These are phyloP conservation scores for Epizoanthus rinbou DNA, from an alignment of 92 coral and sea anemone genomes.

Conservation along the genomic window DNA sequence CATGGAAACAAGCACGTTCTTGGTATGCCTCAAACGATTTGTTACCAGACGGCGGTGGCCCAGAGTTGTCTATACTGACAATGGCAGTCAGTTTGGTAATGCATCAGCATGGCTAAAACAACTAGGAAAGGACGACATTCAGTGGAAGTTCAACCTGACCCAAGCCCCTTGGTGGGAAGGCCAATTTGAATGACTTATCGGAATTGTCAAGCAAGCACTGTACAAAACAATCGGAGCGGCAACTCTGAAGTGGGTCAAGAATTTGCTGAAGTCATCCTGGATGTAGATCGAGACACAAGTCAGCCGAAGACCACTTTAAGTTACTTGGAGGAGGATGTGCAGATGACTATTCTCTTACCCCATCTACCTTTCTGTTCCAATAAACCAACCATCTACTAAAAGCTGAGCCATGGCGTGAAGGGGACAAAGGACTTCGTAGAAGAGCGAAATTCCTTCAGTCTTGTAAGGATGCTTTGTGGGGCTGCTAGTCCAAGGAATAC, in stretches of 20 bases:
- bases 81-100: too few relatives aligned
- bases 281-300: background rate
- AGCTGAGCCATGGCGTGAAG: background rate
- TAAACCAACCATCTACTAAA: background rate
- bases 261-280: conserved; percentile 2
- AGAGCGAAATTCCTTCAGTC: background rate
- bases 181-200: conserved; percentile 5
- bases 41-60: background rate
- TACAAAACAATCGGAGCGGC: background rate
- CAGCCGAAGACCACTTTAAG: background rate
- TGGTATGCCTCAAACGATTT: background rate
- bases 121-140: background rate
- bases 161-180: too few relatives aligned
- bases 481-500: background rate
- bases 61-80: too few relatives aligned
- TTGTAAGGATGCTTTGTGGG: background rate
- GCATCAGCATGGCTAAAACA: too few relatives aligned
- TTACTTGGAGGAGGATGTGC: background rate
- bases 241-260: conserved; percentile 5
- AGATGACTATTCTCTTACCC: background rate
- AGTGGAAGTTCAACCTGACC: too few relatives aligned
- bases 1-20: conserved; percentile 2
- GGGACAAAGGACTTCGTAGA: background rate
- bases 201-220: background rate
- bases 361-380: background rate